Percentiles rank a stretch among this genome's conserved stretches.
Evolutionary conservation across 2,888 invertebrate genomes (phyloP).

Genomic region (Gymnoscelis rufifasciata): DNA sequence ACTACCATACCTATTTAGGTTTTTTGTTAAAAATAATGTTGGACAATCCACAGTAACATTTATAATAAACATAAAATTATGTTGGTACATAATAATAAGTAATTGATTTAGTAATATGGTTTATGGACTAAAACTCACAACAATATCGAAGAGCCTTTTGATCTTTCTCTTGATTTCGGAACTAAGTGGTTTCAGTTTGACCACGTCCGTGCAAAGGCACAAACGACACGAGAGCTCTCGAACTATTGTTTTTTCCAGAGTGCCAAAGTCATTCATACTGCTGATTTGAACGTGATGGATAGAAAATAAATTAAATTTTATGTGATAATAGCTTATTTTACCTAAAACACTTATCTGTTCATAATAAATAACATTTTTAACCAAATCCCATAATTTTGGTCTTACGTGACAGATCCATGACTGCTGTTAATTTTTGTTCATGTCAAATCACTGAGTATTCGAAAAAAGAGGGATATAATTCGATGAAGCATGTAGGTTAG

Average conservation of each 20-base stretch:
- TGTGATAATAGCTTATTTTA: slow-evolving; percentile 24
- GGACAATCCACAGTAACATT: no score
- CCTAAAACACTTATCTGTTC: slow-evolving; percentile 37
- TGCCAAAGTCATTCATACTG: slow-evolving; percentile 67
- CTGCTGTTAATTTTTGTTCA: slow-evolving; percentile 21
- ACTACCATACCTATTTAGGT: no score
- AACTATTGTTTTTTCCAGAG: slow-evolving; percentile 67
- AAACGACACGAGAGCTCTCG: slow-evolving; percentile 70
- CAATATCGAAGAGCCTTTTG: slow-evolving; percentile 62
- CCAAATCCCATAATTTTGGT: slow-evolving; percentile 49
- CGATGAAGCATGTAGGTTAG: no score
- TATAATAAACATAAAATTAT: no score
- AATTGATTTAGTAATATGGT: no score
- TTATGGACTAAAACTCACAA: slow-evolving; percentile 40
- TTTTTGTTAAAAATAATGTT: no score
- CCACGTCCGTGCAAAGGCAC: slow-evolving; percentile 68
- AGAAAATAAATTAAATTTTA: slow-evolving; percentile 7
- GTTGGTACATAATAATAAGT: no score
- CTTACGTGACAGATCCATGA: slow-evolving; percentile 40
- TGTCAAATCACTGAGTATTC: slow-evolving; percentile 9
- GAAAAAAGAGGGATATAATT: slow-evolving; percentile 1
- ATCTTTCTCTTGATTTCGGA: slow-evolving; percentile 66
- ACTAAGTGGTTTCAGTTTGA: slow-evolving; percentile 66
- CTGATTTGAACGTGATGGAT: slow-evolving; percentile 26
- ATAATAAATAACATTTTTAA: slow-evolving; percentile 42